These are phyloP conservation scores for Amphiprion clarkii DNA, from an alignment of 2,797 vertebrate genomes.

Conservation along the genomic window DNA sequence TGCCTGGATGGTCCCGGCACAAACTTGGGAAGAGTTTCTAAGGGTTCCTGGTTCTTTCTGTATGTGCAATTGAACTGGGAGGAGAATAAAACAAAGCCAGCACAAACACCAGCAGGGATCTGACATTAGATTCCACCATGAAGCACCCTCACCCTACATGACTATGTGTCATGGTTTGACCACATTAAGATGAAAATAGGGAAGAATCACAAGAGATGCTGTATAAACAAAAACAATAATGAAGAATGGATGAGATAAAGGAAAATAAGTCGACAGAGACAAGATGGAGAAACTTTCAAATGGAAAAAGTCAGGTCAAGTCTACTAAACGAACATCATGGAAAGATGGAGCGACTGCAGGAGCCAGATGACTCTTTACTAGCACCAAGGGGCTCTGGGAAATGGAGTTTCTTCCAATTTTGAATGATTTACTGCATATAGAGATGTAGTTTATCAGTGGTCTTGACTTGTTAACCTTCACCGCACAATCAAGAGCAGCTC, in stretches of 20 bases:
- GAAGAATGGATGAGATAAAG: slow-evolving; percentile 45
- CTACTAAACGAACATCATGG: slow-evolving; percentile 65
- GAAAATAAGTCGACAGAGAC: slow-evolving; percentile 34
- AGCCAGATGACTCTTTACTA: slow-evolving; percentile 61
- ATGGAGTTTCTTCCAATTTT: slow-evolving; percentile 53
- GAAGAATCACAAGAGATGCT: slow-evolving; percentile 24
- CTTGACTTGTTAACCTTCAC: slow-evolving; percentile 30
- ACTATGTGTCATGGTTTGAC: slow-evolving; percentile 28
- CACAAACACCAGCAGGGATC: slow-evolving; percentile 53
- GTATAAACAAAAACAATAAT: slow-evolving; percentile 42
- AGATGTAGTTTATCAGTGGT: slow-evolving; percentile 27
- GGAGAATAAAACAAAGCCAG: slow-evolving; percentile 49
- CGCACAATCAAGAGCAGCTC: slow-evolving; percentile 16
- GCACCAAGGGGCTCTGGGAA: slow-evolving; percentile 64
- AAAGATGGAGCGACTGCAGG: slow-evolving; percentile 50
- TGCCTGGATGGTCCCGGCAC: slow-evolving; percentile 50
- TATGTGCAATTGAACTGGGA: slow-evolving; percentile 95
- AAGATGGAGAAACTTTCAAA: slow-evolving; percentile 37
- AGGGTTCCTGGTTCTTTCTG: slow-evolving; percentile 66
- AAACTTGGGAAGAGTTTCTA: slow-evolving; percentile 21
- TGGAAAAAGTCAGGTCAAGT: slow-evolving; percentile 63
- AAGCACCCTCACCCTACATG: slow-evolving; percentile 4
- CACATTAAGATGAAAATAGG: slow-evolving; percentile 20
- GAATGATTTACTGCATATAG: slow-evolving; percentile 38
- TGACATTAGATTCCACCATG: slow-evolving; percentile 26